phyloP scores from a whole-genome alignment of 2,888 invertebrate species.

The Hedychridium roseum region DNA sequence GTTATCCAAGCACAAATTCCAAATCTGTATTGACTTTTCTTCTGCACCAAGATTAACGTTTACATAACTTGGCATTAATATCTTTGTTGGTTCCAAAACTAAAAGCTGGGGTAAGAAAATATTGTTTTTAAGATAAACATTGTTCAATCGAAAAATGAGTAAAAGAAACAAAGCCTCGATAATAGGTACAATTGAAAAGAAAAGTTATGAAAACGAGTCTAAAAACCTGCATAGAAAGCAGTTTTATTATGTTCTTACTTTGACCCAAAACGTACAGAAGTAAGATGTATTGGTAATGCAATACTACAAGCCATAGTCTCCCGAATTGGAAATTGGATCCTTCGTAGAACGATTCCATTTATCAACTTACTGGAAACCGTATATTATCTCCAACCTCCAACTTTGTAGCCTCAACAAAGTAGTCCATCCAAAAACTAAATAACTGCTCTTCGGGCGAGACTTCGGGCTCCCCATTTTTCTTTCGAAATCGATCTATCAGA shows the following conservation, averaged over 20 bases:
- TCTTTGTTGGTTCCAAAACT: slow-evolving; percentile 90
- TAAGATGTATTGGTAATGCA: slow-evolving; percentile 42
- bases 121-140: slow-evolving; percentile 3
- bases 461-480: slow-evolving; percentile 77
- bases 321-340: slow-evolving; percentile 42
- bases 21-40: slow-evolving; percentile 88
- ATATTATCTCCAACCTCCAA: slow-evolving; percentile 81
- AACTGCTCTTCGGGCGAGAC: slow-evolving; percentile 84
- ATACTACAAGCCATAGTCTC: slow-evolving; percentile 43
- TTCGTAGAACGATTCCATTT: slow-evolving; percentile 40
- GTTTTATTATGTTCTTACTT: slow-evolving; percentile 44
- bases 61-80: slow-evolving; percentile 93
- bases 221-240: slow-evolving; percentile 38
- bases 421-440: slow-evolving; percentile 98
- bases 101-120: slow-evolving; percentile 69
- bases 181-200: too few species aligned
- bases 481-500: slow-evolving; percentile 90
- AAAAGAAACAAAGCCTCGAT: too few species aligned
- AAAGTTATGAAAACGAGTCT: slow-evolving; percentile 29
- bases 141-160: neutral
- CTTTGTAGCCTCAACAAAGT: slow-evolving; percentile 93
- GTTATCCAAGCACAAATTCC: slow-evolving; percentile 83
- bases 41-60: slow-evolving; percentile 95
- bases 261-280: slow-evolving; percentile 44
- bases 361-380: slow-evolving; percentile 82